Percentiles rank a stretch among this genome's conserved stretches.
phyloP scores from a whole-genome alignment of 1,140 invertebrate genomes.

The Drosophila nigrodunni region DNA sequence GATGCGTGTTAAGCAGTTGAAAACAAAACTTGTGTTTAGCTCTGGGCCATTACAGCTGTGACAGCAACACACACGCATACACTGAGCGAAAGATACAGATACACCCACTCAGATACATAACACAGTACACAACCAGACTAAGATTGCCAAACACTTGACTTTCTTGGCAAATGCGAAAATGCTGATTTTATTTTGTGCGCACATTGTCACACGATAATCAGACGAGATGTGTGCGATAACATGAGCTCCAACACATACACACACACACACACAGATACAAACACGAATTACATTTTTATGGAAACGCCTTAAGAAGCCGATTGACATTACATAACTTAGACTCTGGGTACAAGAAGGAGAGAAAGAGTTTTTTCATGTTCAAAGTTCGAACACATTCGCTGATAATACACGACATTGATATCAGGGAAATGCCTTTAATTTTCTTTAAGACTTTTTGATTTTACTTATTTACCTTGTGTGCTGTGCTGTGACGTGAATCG shows the following conservation, averaged over 20 bases:
- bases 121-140: not conserved
- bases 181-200: constrained; percentile 77
- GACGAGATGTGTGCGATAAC: constrained; percentile 64
- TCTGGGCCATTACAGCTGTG: constrained; percentile 25
- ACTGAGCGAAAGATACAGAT: constrained; percentile 1
- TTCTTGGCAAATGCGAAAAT: constrained; percentile 56
- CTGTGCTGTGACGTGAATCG: constrained; percentile 10
- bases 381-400: constrained; percentile 10
- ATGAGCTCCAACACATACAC: constrained; percentile 20
- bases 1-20: constrained; percentile 39
- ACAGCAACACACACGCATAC: constrained; percentile 4
- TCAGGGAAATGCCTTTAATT: constrained; percentile 4
- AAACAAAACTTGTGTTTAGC: constrained; percentile 35
- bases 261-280: constrained; percentile 18
- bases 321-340: constrained; percentile 28
- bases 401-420: constrained; percentile 12
- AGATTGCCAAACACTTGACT: constrained; percentile 44
- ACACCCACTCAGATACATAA: constrained; percentile 2
- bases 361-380: constrained; percentile 20
- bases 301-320: constrained; percentile 25
- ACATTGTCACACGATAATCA: constrained; percentile 81
- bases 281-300: constrained; percentile 44
- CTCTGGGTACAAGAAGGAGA: not conserved
- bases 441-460: constrained; percentile 14
- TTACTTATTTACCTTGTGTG: not conserved